Conservation (phyloP, 2,888 invertebrate genomes). For the Alsophila aescularia region DNA sequence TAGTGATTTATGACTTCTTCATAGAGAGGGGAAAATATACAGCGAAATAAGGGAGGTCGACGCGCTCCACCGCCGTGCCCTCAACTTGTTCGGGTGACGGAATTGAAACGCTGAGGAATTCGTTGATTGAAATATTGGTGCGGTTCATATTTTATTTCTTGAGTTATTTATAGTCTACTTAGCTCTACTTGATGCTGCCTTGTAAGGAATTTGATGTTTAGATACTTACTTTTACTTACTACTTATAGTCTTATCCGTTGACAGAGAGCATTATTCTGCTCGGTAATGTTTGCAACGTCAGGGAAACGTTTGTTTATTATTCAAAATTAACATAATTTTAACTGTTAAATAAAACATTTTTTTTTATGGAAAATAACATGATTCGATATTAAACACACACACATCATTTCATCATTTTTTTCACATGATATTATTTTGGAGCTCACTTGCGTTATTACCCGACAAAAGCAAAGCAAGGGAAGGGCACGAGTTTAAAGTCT, state of each 20-base stretch:
- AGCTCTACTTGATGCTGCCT: not conserved
- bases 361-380: too few species aligned
- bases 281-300: too few species aligned
- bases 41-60: constrained; percentile 61
- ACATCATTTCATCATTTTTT: too few species aligned
- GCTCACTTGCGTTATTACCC: too few species aligned
- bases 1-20: constrained; percentile 83
- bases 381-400: too few species aligned
- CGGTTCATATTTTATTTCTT: constrained; percentile 20
- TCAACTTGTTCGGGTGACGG: constrained; percentile 43
- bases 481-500: too few species aligned
- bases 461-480: too few species aligned
- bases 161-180: constrained; percentile 21
- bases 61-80: constrained; percentile 36
- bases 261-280: too few species aligned
- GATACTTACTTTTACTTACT: not conserved
- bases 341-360: too few species aligned
- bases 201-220: not conserved
- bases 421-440: too few species aligned
- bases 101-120: constrained; percentile 53
- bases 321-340: too few species aligned
- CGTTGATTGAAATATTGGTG: constrained; percentile 39
- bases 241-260: not conserved
- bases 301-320: too few species aligned
- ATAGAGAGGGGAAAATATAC: constrained; percentile 79